phyloP scores from a whole-genome alignment of 2,113 vertebrate genomes.

The Trachemys scripta region DNA sequence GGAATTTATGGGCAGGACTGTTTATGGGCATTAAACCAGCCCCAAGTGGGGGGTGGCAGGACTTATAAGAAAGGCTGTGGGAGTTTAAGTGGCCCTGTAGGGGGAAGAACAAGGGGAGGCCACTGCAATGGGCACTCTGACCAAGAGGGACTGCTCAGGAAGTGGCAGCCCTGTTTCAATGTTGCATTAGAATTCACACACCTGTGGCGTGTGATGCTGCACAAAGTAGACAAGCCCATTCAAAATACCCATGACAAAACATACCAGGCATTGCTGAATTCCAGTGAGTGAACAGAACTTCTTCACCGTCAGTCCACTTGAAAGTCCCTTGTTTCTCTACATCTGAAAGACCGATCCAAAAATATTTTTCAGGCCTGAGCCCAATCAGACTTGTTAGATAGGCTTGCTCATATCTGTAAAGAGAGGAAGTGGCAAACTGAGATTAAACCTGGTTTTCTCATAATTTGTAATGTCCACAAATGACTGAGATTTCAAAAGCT shows the following conservation, averaged over 20 bases:
- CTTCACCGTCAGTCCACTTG: constrained; percentile 81
- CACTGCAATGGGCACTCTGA: not conserved
- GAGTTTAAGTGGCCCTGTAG: not conserved
- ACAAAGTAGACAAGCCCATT: not conserved
- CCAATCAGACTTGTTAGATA: constrained; percentile 90
- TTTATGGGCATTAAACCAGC: not conserved
- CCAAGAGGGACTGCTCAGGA: not conserved
- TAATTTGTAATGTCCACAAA: not conserved
- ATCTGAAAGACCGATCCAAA: constrained; percentile 92
- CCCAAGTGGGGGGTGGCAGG: too few relatives aligned
- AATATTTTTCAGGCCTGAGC: constrained; percentile 89
- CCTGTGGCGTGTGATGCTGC: not conserved
- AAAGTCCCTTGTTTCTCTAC: constrained; percentile 79
- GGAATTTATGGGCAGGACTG: not conserved
- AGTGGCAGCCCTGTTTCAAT: not conserved
- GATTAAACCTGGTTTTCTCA: not conserved
- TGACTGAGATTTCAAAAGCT: not conserved
- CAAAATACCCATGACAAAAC: not conserved
- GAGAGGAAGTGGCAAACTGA: not conserved
- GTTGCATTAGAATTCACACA: not conserved
- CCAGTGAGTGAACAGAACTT: constrained; percentile 41
- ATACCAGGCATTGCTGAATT: constrained; percentile 92
- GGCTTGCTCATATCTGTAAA: constrained; percentile 91
- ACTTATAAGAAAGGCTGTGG: not conserved
- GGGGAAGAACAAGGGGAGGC: not conserved